These are phyloP conservation scores for Zaprionus ornatus DNA, from an alignment of 1,140 invertebrate genomes.

Conservation along the genomic window DNA sequence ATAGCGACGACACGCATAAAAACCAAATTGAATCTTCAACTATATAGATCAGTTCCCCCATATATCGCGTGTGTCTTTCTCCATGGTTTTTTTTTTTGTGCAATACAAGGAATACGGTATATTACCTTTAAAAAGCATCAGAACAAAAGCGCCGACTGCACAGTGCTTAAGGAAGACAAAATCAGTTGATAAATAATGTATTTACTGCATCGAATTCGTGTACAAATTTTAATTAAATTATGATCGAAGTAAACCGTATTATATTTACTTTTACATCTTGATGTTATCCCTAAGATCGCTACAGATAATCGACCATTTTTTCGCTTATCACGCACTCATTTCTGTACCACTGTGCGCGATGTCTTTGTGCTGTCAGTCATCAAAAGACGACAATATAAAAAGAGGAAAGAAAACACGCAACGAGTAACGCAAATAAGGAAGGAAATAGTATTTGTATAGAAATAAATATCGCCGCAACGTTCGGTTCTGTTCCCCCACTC, in stretches of 20 bases:
- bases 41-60: background rate
- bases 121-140: background rate
- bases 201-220: no score
- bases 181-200: no score
- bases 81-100: conserved; percentile 7
- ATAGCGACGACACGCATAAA: background rate
- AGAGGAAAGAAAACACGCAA: conserved; percentile 4
- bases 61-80: background rate
- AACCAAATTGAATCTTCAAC: background rate
- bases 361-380: conserved; percentile 15
- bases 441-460: conserved; percentile 33
- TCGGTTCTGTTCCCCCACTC: background rate
- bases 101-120: background rate
- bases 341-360: background rate
- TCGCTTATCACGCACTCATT: background rate
- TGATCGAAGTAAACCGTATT: no score
- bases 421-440: conserved; percentile 28
- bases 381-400: conserved; percentile 2
- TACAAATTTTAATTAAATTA: no score
- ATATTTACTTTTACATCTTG: no score
- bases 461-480: conserved; percentile 23
- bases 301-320: background rate
- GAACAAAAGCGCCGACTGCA: background rate
- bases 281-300: no score
- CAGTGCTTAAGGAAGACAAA: background rate